A percentile compares a stretch with the other conserved stretches of the same genome.
Conservation (phyloP, 2,888 invertebrate genomes). For the Mesorhabditis sp. region DNA sequence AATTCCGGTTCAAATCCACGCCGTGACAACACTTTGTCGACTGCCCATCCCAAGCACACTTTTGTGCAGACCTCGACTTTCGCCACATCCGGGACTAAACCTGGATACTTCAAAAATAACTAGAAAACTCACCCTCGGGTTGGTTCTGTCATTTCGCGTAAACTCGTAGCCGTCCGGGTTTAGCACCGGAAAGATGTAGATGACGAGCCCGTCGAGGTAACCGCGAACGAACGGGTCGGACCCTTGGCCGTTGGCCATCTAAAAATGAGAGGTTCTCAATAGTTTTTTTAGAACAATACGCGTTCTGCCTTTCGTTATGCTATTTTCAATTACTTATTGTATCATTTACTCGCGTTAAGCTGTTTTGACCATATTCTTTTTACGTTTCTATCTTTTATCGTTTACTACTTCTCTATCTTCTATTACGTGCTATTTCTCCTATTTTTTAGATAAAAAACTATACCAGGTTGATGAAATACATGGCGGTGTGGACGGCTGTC, state of each 20-base stretch:
- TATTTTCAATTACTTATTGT: no score
- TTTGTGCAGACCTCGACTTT: constrained; percentile 43
- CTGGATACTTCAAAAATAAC: neutral
- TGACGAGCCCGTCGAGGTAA: constrained; percentile 41
- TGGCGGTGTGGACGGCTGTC: constrained; percentile 51
- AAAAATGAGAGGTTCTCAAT: no score
- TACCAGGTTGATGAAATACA: constrained; percentile 52
- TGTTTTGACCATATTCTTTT: no score
- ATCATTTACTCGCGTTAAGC: no score
- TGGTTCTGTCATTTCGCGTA: constrained; percentile 48
- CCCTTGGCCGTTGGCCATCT: constrained; percentile 43
- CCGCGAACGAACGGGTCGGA: constrained; percentile 32
- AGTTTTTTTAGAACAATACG: no score
- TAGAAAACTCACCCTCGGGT: constrained; percentile 36
- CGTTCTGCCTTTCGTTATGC: no score
- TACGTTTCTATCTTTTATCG: neutral
- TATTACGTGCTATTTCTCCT: no score
- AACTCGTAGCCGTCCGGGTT: constrained; percentile 57
- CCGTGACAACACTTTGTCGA: constrained; percentile 49
- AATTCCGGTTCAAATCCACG: constrained; percentile 55
- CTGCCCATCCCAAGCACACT: constrained; percentile 39
- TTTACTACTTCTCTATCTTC: no score
- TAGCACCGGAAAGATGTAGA: constrained; percentile 50
- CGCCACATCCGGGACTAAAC: constrained; percentile 51
- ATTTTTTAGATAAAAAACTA: neutral